Conservation (phyloP, 2,113 vertebrate species). For the Thymallus thymallus region DNA sequence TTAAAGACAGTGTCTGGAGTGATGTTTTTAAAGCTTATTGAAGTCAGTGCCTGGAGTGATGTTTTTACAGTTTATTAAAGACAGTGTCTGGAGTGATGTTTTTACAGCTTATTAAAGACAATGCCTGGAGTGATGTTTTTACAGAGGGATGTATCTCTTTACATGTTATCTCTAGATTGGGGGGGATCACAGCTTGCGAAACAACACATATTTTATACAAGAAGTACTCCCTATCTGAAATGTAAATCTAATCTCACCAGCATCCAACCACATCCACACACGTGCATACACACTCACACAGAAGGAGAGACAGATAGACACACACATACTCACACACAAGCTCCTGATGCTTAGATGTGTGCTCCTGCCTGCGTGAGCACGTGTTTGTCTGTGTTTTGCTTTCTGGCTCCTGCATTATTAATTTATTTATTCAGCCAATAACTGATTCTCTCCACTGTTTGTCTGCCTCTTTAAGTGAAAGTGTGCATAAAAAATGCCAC, state of each 20-base stretch:
- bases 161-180: constrained; percentile 32
- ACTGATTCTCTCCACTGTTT: constrained; percentile 33
- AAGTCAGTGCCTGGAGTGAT: constrained; percentile 65
- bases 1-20: constrained; percentile 73
- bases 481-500: constrained; percentile 24
- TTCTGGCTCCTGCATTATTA: constrained; percentile 53
- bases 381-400: constrained; percentile 46
- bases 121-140: constrained; percentile 63
- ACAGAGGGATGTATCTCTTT: constrained; percentile 46
- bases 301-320: too few relatives aligned
- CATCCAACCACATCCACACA: constrained; percentile 3
- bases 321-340: not conserved
- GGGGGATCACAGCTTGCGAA: constrained; percentile 48
- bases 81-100: constrained; percentile 63
- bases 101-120: constrained; percentile 72
- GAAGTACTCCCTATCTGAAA: constrained; percentile 44
- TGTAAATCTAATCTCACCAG: constrained; percentile 55
- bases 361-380: constrained; percentile 2
- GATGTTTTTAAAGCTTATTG: constrained; percentile 70
- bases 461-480: constrained; percentile 34
- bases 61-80: constrained; percentile 71
- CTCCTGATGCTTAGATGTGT: not conserved
- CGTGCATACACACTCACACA: constrained; percentile 2
- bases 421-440: constrained; percentile 58
- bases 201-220: constrained; percentile 55